Percentiles rank a stretch among this genome's conserved stretches.
phyloP scores from a whole-genome alignment of 2,888 invertebrate species.

The Conistra vaccinii region DNA sequence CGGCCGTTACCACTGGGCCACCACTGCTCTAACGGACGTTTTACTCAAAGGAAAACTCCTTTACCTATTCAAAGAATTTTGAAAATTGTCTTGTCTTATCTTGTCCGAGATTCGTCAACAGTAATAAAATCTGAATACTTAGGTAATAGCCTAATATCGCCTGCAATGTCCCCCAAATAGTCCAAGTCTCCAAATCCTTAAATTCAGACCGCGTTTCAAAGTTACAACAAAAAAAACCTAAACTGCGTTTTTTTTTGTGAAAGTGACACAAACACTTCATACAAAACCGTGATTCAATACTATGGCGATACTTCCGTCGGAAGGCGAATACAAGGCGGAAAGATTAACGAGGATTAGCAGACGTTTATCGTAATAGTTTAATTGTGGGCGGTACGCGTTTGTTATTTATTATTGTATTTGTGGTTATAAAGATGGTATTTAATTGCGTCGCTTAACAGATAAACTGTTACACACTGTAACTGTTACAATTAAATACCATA shows the following conservation, averaged over 20 bases:
- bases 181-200: background rate
- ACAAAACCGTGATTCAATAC: slow-evolving; percentile 4
- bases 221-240: no score
- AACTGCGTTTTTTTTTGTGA: slow-evolving; percentile 14
- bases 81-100: background rate
- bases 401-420: background rate
- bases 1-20: no score
- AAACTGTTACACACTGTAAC: no score
- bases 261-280: slow-evolving; percentile 33
- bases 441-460: background rate
- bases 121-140: background rate
- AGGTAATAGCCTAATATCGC: background rate
- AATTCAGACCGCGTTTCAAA: no score
- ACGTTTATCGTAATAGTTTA: slow-evolving; percentile 39
- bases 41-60: no score
- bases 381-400: slow-evolving; percentile 34
- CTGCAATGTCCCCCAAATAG: background rate
- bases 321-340: background rate
- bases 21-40: no score
- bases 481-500: no score
- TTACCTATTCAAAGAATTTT: background rate
- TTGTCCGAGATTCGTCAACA: background rate
- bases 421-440: background rate
- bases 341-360: slow-evolving; percentile 47
- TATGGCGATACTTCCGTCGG: slow-evolving; percentile 36